Evolutionary conservation across 2,113 vertebrate species (phyloP), one percentile per base, ranked within the genome.

Genomic region (Oreochromis aureus): DNA sequence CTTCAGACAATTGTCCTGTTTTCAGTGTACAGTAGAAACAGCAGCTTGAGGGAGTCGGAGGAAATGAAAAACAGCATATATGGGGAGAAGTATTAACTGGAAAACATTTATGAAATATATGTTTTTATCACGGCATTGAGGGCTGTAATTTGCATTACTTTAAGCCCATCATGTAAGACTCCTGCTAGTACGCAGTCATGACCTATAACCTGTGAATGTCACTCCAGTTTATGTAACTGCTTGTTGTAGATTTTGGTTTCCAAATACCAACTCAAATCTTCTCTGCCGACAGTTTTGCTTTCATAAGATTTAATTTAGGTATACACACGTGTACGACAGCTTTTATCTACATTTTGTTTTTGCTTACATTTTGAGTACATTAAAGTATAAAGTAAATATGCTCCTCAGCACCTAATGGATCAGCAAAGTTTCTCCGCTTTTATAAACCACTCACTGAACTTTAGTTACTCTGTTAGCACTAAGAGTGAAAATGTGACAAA

Each of bases 241-340:
- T 78, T 32, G 71, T 51, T 78, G 71, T 46, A 32, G 24, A 30
- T 76, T 76, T 51, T 32, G 19, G 24, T 76, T 73, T 76, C 16
- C 24, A 76, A 46, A 76, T 44, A 18, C 9, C 71, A 12, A 32
- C 27, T 78, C 16, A 78, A 51, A 32, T 78, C 71, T 73, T 46
- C 0, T 1, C 39, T 73, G 22, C 41, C 44, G 16, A 48, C 41
- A 48, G 69, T 73, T 73, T 44, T 48, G 9, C 8, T 73, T 46
- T 44, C 15, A 27, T 48, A 30, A 18, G 41, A 73, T 73, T 73
- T 73, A 18, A 5, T 46, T 46, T 18, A 4, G 41, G 22, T 18
- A 46, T 16, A 1, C 10, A 0, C 24, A 27, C 8, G 4, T 46
- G 39, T 8, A 73, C 8, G 2, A 46, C 0, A 46, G 6, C 69